A percentile compares a stretch with the other conserved stretches of the same genome.
Evolutionary conservation across 2,797 vertebrate species (phyloP).

Genomic region (Thripadectes ignobilis): DNA sequence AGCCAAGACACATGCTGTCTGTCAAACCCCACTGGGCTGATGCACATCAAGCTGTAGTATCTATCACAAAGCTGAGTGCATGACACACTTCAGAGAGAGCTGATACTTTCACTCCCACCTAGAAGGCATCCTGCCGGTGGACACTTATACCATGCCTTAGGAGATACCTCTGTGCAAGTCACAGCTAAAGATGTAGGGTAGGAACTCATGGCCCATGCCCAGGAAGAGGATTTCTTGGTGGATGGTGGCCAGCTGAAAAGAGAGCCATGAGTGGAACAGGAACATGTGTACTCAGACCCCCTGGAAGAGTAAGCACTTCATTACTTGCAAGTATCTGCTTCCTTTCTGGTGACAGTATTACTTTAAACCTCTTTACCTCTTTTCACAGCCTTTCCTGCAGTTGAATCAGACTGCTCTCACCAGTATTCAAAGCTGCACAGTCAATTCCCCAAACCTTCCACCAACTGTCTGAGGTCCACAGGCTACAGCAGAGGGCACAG

Average conservation of each 20-base stretch:
- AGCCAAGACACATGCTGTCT: neutral
- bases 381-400: neutral
- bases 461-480: neutral
- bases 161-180: neutral
- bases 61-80: neutral
- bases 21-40: neutral
- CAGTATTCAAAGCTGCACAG: neutral
- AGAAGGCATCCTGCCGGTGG: neutral
- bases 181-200: neutral
- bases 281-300: neutral
- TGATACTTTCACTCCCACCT: neutral
- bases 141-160: neutral
- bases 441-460: neutral
- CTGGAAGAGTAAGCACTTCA: neutral
- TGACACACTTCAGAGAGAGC: neutral
- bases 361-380: neutral
- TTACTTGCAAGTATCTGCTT: neutral
- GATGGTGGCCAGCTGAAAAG: neutral
- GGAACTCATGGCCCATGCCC: neutral
- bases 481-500: neutral
- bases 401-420: neutral
- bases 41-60: neutral
- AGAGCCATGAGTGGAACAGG: neutral
- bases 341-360: neutral
- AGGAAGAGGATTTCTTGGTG: neutral